Conservation (phyloP, 2,888 invertebrate genomes). For the Esperia sulphurella region DNA sequence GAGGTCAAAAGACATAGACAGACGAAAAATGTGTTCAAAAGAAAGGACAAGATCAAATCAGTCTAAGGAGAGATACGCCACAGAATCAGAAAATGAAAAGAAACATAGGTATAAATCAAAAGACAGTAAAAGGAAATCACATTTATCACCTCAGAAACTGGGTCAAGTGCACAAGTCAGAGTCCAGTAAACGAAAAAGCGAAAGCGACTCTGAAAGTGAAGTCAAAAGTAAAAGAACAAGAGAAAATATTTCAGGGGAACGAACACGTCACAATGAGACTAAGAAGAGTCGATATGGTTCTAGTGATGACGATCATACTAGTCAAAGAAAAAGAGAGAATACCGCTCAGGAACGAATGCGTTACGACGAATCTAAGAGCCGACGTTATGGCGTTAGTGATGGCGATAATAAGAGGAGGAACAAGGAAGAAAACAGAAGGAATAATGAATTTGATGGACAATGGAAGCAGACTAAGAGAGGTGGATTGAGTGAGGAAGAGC, state of each 20-base stretch:
- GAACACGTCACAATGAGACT: slow-evolving; percentile 2
- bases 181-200: slow-evolving; percentile 28
- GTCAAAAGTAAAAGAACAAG: slow-evolving; percentile 23
- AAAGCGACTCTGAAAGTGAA: slow-evolving; percentile 23
- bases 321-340: slow-evolving; percentile 10
- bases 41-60: slow-evolving; percentile 1
- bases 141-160: neutral
- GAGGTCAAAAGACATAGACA: neutral
- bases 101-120: neutral
- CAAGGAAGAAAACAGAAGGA: neutral
- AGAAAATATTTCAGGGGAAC: slow-evolving; percentile 8
- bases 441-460: slow-evolving; percentile 11
- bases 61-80: neutral
- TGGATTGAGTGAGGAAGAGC: slow-evolving; percentile 68
- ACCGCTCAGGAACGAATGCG: slow-evolving; percentile 34
- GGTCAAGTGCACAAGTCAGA: neutral
- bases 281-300: slow-evolving; percentile 8
- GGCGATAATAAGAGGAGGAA: too few relatives aligned
- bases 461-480: slow-evolving; percentile 23
- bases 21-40: slow-evolving; percentile 12
- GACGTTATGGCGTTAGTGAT: neutral
- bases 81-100: neutral
- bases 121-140: slow-evolving; percentile 13
- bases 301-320: slow-evolving; percentile 42
- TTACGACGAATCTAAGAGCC: neutral